phyloP scores from a whole-genome alignment of 2,888 invertebrate species.

The Matsumyia berberina region DNA sequence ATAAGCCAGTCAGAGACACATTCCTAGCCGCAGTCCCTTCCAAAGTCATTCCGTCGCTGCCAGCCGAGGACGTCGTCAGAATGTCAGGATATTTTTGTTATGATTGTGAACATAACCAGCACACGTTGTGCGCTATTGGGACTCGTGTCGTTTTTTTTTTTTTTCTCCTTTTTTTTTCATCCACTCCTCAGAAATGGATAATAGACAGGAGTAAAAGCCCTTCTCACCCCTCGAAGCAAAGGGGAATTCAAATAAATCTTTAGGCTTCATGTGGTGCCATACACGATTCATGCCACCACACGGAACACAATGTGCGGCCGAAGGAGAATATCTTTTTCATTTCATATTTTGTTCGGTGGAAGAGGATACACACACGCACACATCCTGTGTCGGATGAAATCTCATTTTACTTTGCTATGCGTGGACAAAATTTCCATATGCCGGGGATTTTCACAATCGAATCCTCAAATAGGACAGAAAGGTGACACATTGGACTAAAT shows the following conservation, averaged over 20 bases:
- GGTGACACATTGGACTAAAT: constrained; percentile 50
- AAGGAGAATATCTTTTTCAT: constrained; percentile 44
- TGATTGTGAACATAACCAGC: constrained; percentile 72
- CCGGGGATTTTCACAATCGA: background rate
- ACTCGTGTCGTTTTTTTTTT: constrained; percentile 12
- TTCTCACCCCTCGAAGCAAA: background rate
- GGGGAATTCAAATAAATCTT: constrained; percentile 65
- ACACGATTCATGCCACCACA: constrained; percentile 26
- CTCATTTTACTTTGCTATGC: constrained; percentile 46
- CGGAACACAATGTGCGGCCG: background rate
- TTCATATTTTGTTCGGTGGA: constrained; percentile 23
- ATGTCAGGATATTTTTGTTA: constrained; percentile 72
- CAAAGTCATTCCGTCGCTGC: constrained; percentile 47
- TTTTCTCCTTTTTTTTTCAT: background rate
- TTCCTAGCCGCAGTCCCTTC: constrained; percentile 15
- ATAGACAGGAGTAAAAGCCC: constrained; percentile 40
- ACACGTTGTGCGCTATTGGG: constrained; percentile 45
- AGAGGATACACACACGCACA: constrained; percentile 24
- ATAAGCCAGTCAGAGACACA: constrained; percentile 26
- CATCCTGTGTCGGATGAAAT: constrained; percentile 39
- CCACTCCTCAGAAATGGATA: constrained; percentile 44
- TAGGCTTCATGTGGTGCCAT: constrained; percentile 60
- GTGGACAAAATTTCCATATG: constrained; percentile 44
- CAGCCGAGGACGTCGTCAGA: constrained; percentile 55
- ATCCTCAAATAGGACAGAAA: constrained; percentile 31